Evolutionary conservation across 2,113 vertebrate genomes (phyloP).

Genomic region (Carettochelys insculpta): DNA sequence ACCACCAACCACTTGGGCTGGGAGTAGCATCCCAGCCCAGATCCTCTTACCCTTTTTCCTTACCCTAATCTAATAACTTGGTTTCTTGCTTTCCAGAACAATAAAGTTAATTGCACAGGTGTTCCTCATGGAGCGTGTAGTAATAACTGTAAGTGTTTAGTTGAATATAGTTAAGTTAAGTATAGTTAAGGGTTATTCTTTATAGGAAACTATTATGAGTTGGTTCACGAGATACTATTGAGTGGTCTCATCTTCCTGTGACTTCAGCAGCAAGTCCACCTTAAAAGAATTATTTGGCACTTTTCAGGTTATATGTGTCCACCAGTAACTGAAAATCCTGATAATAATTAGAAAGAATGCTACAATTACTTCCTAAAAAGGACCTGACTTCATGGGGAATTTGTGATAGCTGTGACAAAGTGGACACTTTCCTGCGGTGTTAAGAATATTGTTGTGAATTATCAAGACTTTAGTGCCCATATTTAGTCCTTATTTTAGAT

Average conservation of each 20-base stretch:
- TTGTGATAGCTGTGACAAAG: background rate
- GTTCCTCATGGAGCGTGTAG: no score
- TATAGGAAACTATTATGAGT: no score
- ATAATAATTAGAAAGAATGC: background rate
- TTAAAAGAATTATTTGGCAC: background rate
- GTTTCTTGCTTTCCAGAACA: no score
- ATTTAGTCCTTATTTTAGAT: background rate
- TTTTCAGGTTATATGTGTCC: background rate
- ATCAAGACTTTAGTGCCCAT: no score
- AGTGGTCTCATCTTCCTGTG: background rate
- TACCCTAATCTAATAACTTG: no score
- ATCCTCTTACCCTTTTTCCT: no score
- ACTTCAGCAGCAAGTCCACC: background rate
- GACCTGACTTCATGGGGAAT: background rate
- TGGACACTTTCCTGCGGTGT: background rate
- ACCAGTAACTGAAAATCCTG: background rate
- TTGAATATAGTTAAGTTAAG: no score
- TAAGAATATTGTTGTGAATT: background rate
- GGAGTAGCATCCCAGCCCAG: no score
- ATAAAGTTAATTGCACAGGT: no score
- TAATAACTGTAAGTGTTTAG: no score
- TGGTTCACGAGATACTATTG: background rate
- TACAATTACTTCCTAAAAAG: background rate
- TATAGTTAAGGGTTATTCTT: no score
- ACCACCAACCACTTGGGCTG: no score